A percentile compares a stretch with the other conserved stretches of the same genome.
These are phyloP conservation scores for Selene dorsalis DNA, from an alignment of 2,797 vertebrate genomes.

Conservation along the genomic window DNA sequence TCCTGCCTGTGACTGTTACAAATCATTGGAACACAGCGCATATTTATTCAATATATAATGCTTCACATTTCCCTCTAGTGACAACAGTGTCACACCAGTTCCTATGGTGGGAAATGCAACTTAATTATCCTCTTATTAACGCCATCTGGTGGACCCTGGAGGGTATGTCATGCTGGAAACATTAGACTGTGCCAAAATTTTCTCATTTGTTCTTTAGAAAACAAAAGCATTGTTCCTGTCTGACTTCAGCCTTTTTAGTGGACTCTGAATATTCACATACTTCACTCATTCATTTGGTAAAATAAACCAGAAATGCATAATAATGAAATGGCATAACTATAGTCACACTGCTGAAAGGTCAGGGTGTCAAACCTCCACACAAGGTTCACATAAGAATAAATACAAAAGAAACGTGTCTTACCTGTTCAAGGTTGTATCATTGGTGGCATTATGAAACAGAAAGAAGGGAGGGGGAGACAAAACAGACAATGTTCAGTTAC, in stretches of 20 bases:
- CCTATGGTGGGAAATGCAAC: not conserved
- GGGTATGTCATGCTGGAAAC: not conserved
- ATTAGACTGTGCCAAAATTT: not conserved
- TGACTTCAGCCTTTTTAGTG: not conserved
- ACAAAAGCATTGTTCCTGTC: not conserved
- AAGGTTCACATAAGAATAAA: not conserved
- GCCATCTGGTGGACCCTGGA: not conserved
- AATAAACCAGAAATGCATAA: not conserved
- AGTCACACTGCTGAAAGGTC: not conserved
- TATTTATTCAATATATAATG: too few species aligned
- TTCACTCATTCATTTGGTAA: not conserved
- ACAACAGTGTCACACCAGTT: not conserved
- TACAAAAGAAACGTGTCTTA: conserved; percentile 56
- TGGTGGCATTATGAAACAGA: conserved; percentile 36
- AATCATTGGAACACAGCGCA: not conserved
- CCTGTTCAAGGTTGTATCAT: conserved; percentile 57
- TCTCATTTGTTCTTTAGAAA: not conserved
- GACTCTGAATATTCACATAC: not conserved
- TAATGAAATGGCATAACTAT: not conserved
- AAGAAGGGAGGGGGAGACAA: conserved; percentile 22
- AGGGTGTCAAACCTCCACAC: not conserved
- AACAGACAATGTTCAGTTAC: conserved; percentile 48
- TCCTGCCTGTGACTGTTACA: not conserved
- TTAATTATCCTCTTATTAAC: not conserved
- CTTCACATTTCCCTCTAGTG: not conserved